Evolutionary conservation across 2,888 invertebrate genomes (phyloP).

Genomic region (Hetaerina titia): DNA sequence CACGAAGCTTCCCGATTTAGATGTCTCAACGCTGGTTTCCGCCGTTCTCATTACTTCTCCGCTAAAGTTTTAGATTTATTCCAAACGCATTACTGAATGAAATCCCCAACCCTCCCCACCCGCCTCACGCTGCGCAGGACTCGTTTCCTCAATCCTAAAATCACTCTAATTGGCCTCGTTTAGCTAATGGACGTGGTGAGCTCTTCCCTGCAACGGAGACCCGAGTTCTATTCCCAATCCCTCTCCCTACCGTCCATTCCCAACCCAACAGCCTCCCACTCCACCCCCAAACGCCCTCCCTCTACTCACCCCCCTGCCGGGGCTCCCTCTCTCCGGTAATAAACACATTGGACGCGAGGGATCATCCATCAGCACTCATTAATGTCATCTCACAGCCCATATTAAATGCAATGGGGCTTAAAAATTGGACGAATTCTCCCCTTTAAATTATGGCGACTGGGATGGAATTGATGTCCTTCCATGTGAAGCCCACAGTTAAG

Average conservation of each 20-base stretch:
- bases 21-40: not conserved
- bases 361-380: slow-evolving; percentile 45
- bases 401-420: not conserved
- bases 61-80: slow-evolving; percentile 32
- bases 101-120: not conserved
- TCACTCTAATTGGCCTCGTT: slow-evolving; percentile 40
- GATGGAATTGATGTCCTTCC: not conserved
- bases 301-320: too few relatives aligned
- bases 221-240: slow-evolving; percentile 29
- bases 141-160: not conserved
- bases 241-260: not conserved
- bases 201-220: not conserved
- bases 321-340: not conserved
- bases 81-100: slow-evolving; percentile 32
- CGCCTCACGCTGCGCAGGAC: not conserved
- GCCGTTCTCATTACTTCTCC: not conserved
- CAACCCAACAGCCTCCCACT: not conserved
- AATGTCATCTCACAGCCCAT: not conserved
- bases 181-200: slow-evolving; percentile 24
- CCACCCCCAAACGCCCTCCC: too few relatives aligned
- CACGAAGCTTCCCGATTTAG: not conserved
- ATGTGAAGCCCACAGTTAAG: not conserved
- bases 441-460: not conserved
- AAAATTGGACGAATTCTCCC: slow-evolving; percentile 12
- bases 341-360: slow-evolving; percentile 25